Evolutionary conservation across 2,113 vertebrate genomes (phyloP).

Genomic region (Labeo rohita): DNA sequence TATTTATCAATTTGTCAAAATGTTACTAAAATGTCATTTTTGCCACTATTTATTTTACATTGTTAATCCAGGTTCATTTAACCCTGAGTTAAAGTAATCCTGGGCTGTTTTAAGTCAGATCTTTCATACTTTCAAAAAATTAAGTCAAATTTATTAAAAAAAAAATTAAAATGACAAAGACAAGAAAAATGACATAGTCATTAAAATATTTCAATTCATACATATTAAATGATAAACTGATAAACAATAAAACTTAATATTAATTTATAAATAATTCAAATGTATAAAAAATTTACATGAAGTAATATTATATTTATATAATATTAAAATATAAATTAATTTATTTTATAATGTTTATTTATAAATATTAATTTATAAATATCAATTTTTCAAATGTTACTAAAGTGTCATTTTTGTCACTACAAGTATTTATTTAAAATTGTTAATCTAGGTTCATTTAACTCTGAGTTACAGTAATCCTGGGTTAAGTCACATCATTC

Average conservation of each 20-base stretch:
- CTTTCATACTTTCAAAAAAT: not conserved
- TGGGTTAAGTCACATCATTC: too few species aligned
- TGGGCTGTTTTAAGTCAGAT: not conserved
- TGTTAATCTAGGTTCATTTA: too few species aligned
- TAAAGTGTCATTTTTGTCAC: not conserved
- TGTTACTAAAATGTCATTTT: too few species aligned
- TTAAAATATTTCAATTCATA: not conserved
- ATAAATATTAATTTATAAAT: not conserved
- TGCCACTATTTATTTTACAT: too few species aligned
- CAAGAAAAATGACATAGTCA: too few species aligned
- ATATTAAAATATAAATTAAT: not conserved
- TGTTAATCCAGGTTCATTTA: not conserved
- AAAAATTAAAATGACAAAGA: not conserved
- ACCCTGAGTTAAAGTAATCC: not conserved
- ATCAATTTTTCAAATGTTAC: not conserved
- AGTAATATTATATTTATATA: not conserved
- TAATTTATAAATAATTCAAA: not conserved
- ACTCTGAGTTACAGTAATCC: not conserved
- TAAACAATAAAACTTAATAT: not conserved
- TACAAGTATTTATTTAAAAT: not conserved
- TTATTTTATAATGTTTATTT: not conserved
- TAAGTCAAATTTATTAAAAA: not conserved
- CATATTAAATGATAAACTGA: not conserved
- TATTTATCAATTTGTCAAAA: too few species aligned
- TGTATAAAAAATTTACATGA: not conserved